Evolutionary conservation across 30 jellyfish, hydroid and myxozoan genomes (phyloP), one percentile per base, ranked within the genome.

Genomic region (Hydra vulgaris): DNA sequence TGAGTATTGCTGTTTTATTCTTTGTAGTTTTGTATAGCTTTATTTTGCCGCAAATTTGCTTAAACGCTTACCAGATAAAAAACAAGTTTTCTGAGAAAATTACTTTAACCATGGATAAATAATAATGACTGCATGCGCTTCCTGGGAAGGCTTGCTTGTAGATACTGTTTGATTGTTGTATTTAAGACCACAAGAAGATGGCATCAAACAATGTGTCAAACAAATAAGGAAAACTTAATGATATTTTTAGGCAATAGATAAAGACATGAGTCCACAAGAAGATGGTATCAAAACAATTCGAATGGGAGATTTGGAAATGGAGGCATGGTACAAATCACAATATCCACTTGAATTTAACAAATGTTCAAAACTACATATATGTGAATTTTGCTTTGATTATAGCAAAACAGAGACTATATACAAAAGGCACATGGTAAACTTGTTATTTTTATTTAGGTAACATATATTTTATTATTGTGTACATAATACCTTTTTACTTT

Each of bases 241-340:
- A 27, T 0, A 24, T 22, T 12, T 40, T 21, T 56, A 84, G 96
- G 94, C 85, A 12, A 17, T 74, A 21, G 85, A 23, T 8, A 66
- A 27, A 17, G 90, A 20, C 20, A 80, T 80, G 71, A 0, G 54
- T 26, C 83, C 87, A 22, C 23, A 70, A 20, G 73, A 83, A 3
- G 88, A 84, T 73, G 90, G 95, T 15, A 70, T 84, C 17, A 84
- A 75, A 23, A 74, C 54, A 26, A 85, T 84, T 21, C 86, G 78
- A 18, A 83, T 89, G 81, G 96, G 96, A 73, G 90, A 80, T 8
- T 83, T 40, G 56, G 95, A 79, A 52, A 84, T 89, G 54, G 94
- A 89, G 40, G 84, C 92, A 15, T 89, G 96, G 96, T 89, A 89
- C 61, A 70, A 87, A 24, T 84, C 96, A n/a, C 96, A 90, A 18